phyloP scores from a whole-genome alignment of 2,888 invertebrate genomes.

The Parthenolecanium corni region DNA sequence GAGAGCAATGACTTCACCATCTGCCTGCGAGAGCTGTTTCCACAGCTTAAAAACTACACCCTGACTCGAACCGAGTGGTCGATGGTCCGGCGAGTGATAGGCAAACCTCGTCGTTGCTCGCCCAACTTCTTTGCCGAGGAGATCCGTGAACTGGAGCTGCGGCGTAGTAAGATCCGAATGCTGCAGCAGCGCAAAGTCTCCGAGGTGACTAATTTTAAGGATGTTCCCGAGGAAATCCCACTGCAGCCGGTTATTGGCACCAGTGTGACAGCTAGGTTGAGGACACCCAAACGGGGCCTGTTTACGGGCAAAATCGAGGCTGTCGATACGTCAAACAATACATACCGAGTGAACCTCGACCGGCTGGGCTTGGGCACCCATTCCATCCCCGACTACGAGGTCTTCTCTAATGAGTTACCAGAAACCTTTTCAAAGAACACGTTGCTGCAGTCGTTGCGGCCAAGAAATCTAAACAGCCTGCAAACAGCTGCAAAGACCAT shows the following conservation, averaged over 20 bases:
- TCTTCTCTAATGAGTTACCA: conserved; percentile 79
- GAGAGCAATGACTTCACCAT: conserved; percentile 94
- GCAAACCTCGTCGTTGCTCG: conserved; percentile 89
- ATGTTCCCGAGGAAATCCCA: conserved; percentile 88
- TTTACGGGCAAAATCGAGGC: conserved; percentile 91
- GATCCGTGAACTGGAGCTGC: conserved; percentile 74
- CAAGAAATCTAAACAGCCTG: conserved; percentile 8
- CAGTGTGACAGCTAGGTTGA: conserved; percentile 79
- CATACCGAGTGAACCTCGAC: conserved; percentile 90
- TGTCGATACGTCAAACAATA: conserved; percentile 85
- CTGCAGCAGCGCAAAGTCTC: conserved; percentile 83
- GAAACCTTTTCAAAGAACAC: conserved; percentile 57
- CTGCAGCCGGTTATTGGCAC: conserved; percentile 89
- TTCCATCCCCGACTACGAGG: conserved; percentile 93
- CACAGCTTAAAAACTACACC: conserved; percentile 74
- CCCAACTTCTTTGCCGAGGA: conserved; percentile 89
- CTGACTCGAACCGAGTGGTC: conserved; percentile 89
- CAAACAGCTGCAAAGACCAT: conserved; percentile 3
- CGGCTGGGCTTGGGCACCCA: conserved; percentile 84
- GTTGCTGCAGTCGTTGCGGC: conserved; percentile 30
- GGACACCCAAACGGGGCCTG: conserved; percentile 80
- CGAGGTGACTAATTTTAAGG: conserved; percentile 62
- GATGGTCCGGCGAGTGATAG: conserved; percentile 88
- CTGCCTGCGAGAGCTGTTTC: conserved; percentile 86
- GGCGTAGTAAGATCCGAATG: conserved; percentile 80